Evolutionary conservation across 2,113 vertebrate species (phyloP), one percentile per base, ranked within the genome.

Genomic region (Erpornis zantholeuca): DNA sequence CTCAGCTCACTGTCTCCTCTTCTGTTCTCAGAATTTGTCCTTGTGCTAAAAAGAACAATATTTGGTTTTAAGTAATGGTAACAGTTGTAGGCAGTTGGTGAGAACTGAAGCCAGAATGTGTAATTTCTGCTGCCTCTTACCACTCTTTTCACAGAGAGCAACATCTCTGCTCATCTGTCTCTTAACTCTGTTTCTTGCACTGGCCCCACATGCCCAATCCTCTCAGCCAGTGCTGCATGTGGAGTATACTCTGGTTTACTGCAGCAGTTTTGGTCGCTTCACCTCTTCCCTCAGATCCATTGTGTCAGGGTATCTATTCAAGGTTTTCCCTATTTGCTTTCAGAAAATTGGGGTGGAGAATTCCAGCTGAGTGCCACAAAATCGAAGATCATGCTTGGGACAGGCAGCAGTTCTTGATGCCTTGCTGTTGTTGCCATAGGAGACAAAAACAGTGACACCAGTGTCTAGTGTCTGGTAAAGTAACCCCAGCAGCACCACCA

Each of bases 361-460:
- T 40, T 90, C 31, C 38, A 73, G 35, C 15, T 28, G 31, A 78
- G n/a, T 52, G 33, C 36, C 4, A 35, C 42, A 88, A 70, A 87
- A 78, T 9, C 1, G 0, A 52, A 47, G 64, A 38, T 42, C 23
- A 23, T 1, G 1, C 35, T 29, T 44, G 33, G 42, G 42, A 25
- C 49, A 57, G 23, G 40, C 38, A 75, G 70, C 66, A 77, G 38
- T 36, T 64, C 71, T 83, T 40, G 49, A 11, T 45, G 21, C 38
- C 23, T 27, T 65, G 50, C 72, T 84, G 33, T 35, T 69, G 78
- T 57, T 93, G 54, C 50, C 60, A 53, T 3, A 40, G 36, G 52
- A 90, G 35, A 47, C 65, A 66, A 12, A 56, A 65, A 60, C 40
- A 44, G 21, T 61, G 36, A 22, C 65, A 65, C 31, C 36, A 57